Evolutionary conservation across 2,113 vertebrate genomes (phyloP), one percentile per base, ranked within the genome.

Genomic region (Paramormyrops kingsleyae): DNA sequence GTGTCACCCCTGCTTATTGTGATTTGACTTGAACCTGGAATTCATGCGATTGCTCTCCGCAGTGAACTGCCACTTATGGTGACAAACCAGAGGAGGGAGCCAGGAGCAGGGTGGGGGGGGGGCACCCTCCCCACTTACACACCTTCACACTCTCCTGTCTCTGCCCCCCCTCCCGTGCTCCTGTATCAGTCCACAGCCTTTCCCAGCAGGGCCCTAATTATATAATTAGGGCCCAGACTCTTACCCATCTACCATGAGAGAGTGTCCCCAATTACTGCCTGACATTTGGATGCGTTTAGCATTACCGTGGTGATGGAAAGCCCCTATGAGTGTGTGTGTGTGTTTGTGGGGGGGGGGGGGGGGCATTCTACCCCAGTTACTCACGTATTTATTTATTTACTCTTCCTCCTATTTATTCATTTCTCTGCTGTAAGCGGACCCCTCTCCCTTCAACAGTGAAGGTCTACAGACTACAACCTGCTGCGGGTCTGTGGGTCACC

Each of bases 161-260:
- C 39, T 62, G 39, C n/a, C 87, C 47, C 42, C 87, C 47, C 42
- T 80, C 47, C 21, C 9, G 15, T 83, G 90, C 53, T 87, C 88
- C 80, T 90, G 90, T 88, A 47, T 90, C 62, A 90, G 80, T 84
- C 85, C 66, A 86, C 56, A 86, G 88, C 87, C 19, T 83, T 74
- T 89, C 88, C 88, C 90, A 90, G 87, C 84, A 86, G 90, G 83
- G 53, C 70, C 90, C 87, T 90, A 90, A 90, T 89, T 90, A 90
- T 89, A 85, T 89, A 86, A 88, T 90, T 90, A 90, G 90, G 83
- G 66, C 53, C 90, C 87, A 90, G 59, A 27, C 90, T 90, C 13
- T 90, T 90, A 89, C 52, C 90, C 44, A 89, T 90, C 88, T 89
- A 80, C 90, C 84, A 86, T 53, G 83, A 52, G 80, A 89, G 52